Evolutionary conservation across 2,797 vertebrate genomes (phyloP).

Genomic region (Artibeus lituratus): DNA sequence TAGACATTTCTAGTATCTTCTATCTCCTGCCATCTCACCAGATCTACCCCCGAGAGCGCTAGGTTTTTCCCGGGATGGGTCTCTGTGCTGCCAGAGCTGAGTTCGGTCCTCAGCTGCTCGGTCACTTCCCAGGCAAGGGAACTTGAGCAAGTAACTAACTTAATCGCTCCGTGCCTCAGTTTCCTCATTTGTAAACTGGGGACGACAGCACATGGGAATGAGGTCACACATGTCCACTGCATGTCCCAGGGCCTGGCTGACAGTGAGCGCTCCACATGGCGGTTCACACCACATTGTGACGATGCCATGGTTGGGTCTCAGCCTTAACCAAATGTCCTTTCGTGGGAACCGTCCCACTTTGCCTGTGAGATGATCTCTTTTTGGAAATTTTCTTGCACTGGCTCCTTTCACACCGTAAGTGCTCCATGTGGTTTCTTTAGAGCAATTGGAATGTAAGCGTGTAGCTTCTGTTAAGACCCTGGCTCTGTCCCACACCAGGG

Average conservation of each 20-base stretch:
- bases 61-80: background rate
- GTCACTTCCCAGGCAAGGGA: background rate
- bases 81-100: background rate
- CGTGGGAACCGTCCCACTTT: background rate
- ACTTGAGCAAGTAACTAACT: background rate
- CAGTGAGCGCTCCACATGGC: rapidly evolving
- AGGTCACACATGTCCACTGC: rapidly evolving
- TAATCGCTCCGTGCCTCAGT: background rate
- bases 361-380: background rate
- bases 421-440: background rate
- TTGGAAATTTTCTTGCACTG: background rate
- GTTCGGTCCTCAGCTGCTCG: background rate
- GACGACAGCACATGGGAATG: background rate
- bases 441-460: background rate
- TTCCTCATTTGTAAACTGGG: background rate
- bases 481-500: background rate
- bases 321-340: background rate
- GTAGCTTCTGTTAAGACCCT: background rate
- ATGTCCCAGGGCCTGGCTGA: background rate
- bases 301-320: background rate
- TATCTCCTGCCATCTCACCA: background rate
- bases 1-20: background rate
- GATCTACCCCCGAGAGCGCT: background rate
- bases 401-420: background rate
- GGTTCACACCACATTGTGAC: background rate